Evolutionary conservation across 2,113 vertebrate genomes (phyloP).

Genomic region (Lamprotornis superbus): DNA sequence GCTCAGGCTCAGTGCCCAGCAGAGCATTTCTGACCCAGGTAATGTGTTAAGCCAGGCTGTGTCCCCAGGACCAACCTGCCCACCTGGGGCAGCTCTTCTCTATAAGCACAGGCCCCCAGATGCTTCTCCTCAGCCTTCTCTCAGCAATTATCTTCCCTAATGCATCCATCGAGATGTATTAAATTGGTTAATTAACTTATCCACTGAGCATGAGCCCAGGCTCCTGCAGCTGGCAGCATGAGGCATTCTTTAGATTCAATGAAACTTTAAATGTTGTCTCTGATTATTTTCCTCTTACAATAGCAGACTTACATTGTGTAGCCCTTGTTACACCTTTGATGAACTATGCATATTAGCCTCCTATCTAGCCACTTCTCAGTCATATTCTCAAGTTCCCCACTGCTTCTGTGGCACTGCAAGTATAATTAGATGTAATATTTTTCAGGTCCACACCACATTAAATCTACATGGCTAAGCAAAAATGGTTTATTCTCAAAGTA

Average conservation of each 20-base stretch:
- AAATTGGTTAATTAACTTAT: conserved; percentile 30
- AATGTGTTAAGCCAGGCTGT: background rate
- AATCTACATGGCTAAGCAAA: background rate
- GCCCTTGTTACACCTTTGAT: background rate
- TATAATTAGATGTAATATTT: background rate
- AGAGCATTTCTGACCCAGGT: background rate
- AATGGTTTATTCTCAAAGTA: background rate
- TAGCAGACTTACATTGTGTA: background rate
- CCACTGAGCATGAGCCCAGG: background rate
- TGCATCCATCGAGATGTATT: background rate
- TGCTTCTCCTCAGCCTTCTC: background rate
- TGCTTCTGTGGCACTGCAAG: background rate
- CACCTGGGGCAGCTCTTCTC: background rate
- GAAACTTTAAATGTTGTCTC: background rate
- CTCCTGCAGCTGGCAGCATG: background rate
- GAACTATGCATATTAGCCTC: background rate
- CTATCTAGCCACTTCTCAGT: background rate
- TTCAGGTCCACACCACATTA: background rate
- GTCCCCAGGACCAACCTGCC: background rate
- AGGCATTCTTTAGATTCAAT: background rate
- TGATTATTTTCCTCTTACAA: background rate
- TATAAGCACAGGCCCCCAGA: background rate
- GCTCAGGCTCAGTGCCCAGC: background rate
- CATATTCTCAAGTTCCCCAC: background rate
- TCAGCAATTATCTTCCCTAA: background rate